Evolutionary conservation across 1,140 invertebrate species (phyloP).

Genomic region (Catajapyx aquilonaris): DNA sequence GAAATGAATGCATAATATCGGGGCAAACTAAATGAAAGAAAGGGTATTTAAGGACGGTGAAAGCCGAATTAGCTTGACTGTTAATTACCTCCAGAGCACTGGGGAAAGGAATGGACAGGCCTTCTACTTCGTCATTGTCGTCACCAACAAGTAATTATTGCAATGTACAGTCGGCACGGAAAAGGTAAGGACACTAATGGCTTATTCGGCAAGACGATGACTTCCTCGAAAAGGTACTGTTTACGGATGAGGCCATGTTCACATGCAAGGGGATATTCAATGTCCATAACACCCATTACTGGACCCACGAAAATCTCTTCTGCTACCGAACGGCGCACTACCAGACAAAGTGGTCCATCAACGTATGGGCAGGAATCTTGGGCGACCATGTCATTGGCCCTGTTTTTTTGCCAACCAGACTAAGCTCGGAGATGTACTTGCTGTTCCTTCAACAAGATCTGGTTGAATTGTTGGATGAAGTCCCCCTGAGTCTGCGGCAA

Average conservation of each 20-base stretch:
- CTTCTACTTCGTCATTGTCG: too few species aligned
- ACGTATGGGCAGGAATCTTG: conserved; percentile 19
- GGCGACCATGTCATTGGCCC: conserved; percentile 6
- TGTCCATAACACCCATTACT: conserved; percentile 20
- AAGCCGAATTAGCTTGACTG: too few species aligned
- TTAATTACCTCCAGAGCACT: too few species aligned
- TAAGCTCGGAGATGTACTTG: neutral
- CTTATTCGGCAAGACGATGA: too few species aligned
- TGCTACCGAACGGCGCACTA: conserved; percentile 14
- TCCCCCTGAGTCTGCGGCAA: neutral
- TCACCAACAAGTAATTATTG: too few species aligned
- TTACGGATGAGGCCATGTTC: conserved; percentile 18
- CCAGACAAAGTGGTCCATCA: conserved; percentile 19
- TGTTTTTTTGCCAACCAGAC: conserved; percentile 2
- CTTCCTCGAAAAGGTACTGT: conserved; percentile 17
- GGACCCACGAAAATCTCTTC: conserved; percentile 19
- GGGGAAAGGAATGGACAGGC: too few species aligned
- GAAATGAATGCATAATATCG: too few species aligned
- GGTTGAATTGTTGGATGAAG: conserved; percentile 5
- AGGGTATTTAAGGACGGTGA: too few species aligned
- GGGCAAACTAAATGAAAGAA: too few species aligned
- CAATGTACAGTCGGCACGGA: too few species aligned
- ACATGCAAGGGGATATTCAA: conserved; percentile 17
- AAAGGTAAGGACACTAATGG: too few species aligned
- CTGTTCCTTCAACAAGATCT: conserved; percentile 5